Percentiles rank a stretch among this genome's conserved stretches.
Conservation (phyloP, 2,113 vertebrate species). For the Daubentonia madagascariensis region DNA sequence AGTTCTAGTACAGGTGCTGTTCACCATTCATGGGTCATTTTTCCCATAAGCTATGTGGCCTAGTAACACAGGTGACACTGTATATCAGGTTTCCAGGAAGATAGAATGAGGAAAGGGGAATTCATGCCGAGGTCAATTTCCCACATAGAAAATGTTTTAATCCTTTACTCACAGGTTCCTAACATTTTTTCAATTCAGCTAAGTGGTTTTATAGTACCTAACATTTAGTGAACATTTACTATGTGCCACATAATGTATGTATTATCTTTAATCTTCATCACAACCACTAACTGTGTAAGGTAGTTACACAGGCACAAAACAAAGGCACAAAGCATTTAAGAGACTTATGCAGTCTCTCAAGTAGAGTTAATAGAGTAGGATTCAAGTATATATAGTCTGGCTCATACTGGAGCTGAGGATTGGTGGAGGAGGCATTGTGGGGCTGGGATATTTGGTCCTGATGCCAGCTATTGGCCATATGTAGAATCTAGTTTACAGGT, state of each 20-base stretch:
- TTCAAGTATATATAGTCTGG: not conserved
- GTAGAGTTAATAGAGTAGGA: not conserved
- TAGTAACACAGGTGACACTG: not conserved
- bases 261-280: not conserved
- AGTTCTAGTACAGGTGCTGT: not conserved
- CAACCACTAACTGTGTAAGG: not conserved
- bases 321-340: not conserved
- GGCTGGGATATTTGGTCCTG: not conserved
- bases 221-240: not conserved
- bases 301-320: not conserved
- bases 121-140: not conserved
- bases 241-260: not conserved
- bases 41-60: not conserved
- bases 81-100: not conserved
- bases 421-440: not conserved
- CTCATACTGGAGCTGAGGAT: not conserved
- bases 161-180: not conserved
- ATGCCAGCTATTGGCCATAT: not conserved
- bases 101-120: not conserved
- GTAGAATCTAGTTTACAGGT: not conserved
- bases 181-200: not conserved
- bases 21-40: not conserved
- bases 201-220: not conserved
- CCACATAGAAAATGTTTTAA: not conserved
- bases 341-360: not conserved